phyloP scores from a whole-genome alignment of 2,888 invertebrate species.

The Platynereis dumerilii region DNA sequence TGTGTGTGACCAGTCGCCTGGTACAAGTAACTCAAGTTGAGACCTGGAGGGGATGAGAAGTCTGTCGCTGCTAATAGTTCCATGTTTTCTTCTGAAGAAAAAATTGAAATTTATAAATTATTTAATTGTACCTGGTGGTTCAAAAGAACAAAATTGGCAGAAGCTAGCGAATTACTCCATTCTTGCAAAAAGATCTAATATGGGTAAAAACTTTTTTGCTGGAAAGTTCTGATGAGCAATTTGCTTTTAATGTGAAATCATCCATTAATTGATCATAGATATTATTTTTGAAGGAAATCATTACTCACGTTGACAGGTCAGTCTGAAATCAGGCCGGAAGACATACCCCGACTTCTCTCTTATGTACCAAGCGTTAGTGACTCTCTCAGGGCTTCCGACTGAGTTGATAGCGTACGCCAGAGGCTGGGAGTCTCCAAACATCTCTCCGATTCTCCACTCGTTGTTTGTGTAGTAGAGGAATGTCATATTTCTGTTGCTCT shows the following conservation, averaged over 20 bases:
- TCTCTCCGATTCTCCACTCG: neutral
- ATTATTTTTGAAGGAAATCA: neutral
- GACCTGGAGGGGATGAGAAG: neutral
- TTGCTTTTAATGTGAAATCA: no score
- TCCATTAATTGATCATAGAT: no score
- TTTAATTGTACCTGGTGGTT: no score
- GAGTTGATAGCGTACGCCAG: neutral
- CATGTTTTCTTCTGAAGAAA: constrained; percentile 10
- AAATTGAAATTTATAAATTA: no score
- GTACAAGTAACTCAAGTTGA: constrained; percentile 11
- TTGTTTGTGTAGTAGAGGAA: neutral
- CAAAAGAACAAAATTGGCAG: no score
- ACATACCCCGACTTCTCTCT: neutral
- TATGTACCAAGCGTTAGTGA: neutral
- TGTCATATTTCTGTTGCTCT: neutral
- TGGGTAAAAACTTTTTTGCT: no score
- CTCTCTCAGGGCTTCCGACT: neutral
- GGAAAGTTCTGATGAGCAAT: no score
- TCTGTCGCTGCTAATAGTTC: neutral
- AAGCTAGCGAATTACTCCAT: no score
- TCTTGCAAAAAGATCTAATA: no score
- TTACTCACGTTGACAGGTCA: constrained; percentile 8
- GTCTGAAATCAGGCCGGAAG: neutral
- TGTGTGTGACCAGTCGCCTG: constrained; percentile 5
- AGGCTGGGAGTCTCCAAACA: neutral